A percentile compares a stretch with the other conserved stretches of the same genome.
phyloP scores from a whole-genome alignment of 1,140 invertebrate species.

The Caligus rogercresseyi region DNA sequence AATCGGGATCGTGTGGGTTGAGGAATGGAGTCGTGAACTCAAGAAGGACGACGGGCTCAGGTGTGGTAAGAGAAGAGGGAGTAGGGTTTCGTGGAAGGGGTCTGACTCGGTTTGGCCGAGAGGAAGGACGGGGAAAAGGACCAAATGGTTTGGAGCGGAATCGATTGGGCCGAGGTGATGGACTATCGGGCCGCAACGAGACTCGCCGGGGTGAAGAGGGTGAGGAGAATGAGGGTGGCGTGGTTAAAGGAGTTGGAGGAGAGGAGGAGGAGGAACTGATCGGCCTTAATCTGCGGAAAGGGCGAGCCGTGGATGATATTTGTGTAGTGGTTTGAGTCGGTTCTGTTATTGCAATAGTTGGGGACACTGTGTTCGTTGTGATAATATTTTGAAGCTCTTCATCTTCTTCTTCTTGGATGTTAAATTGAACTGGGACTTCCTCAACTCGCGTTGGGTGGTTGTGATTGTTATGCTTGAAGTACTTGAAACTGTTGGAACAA shows the following conservation, averaged over 20 bases:
- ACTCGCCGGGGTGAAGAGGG: background rate
- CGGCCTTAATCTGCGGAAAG: background rate
- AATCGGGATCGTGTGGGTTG: too few relatives aligned
- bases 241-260: too few relatives aligned
- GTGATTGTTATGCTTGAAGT: too few relatives aligned
- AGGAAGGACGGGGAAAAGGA: background rate
- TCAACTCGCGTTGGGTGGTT: too few relatives aligned
- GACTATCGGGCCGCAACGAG: background rate
- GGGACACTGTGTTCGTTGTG: background rate
- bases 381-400: background rate
- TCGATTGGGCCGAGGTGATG: background rate
- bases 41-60: too few relatives aligned
- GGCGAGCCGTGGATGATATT: background rate
- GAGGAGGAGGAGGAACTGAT: background rate
- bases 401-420: background rate
- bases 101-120: too few relatives aligned
- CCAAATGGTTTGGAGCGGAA: background rate
- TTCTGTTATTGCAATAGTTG: too few relatives aligned
- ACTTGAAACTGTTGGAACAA: background rate
- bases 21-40: too few relatives aligned
- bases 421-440: too few relatives aligned
- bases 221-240: too few relatives aligned
- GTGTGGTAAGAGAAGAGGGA: too few relatives aligned
- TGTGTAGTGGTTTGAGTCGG: background rate
- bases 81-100: background rate